phyloP scores from a whole-genome alignment of 2,888 invertebrate species.

The Rutpela maculata region DNA sequence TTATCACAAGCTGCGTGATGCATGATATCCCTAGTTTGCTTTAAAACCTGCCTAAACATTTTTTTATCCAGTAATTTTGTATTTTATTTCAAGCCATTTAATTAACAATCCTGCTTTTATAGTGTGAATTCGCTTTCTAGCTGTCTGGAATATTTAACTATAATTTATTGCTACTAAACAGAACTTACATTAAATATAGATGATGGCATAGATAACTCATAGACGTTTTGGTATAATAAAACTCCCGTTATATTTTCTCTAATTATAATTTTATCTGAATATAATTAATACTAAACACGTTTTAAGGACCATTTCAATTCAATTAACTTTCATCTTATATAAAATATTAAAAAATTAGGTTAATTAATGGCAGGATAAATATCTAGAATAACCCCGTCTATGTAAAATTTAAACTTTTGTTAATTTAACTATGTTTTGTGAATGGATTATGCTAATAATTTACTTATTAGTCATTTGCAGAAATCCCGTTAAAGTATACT shows the following conservation, averaged over 20 bases:
- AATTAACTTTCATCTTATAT: not conserved
- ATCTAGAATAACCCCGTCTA: not conserved
- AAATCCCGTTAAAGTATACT: constrained; percentile 7
- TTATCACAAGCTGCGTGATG: too few species aligned
- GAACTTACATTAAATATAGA: not conserved
- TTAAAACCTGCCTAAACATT: too few species aligned
- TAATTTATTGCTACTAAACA: not conserved
- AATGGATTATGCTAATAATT: not conserved
- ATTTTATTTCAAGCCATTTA: too few species aligned
- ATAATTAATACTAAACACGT: not conserved
- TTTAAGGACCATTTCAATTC: not conserved
- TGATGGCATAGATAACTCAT: not conserved
- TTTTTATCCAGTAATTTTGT: too few species aligned
- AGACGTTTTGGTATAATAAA: not conserved
- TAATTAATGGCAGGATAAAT: not conserved
- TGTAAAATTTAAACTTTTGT: not conserved
- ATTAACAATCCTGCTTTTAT: too few species aligned
- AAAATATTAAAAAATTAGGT: not conserved
- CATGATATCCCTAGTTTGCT: too few species aligned
- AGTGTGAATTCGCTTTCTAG: not conserved
- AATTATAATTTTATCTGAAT: constrained; percentile 1
- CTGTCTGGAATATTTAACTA: not conserved
- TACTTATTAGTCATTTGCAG: not conserved
- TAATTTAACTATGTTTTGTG: not conserved
- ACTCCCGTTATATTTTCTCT: not conserved